Base-by-base conservation (phyloP, 53 echinoderm and acorn worm genomes). In the Holothuria leucospilota region DNA sequence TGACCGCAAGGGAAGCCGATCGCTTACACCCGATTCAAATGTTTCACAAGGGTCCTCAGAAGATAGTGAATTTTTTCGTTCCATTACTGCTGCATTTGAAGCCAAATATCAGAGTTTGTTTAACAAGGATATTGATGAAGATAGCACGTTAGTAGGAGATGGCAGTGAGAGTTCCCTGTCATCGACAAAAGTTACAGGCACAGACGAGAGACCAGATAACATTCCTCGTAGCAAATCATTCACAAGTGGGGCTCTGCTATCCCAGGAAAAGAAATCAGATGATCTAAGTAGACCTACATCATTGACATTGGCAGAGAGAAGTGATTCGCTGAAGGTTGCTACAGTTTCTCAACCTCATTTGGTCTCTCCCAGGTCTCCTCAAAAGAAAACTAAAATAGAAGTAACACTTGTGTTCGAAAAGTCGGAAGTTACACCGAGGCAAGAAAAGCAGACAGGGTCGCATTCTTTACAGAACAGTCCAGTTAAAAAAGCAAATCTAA, bases 41-140 rank as follows among this genome's bases (percentile, higher is more conserved):
- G 87, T 52, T 20, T 78, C 87, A 18, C 77, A 89, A 52, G 91
- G 89, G 42, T 66, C 68, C 28, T 94, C 93, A n/a, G 88, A 89
- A 69, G 96, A 96, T 42, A 98, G 98, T 59, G 98, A 98, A 70
- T 95, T 98, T 89, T 90, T 98, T 15, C 91, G 93, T 67, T 86
- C 95, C n/a, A 89, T 98, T 88, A 95, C 91, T 42, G 98, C 95
- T 9, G 91, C 92, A 20, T 98, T 95, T 89, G 98, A 98, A 29
- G 95, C 93, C 18, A 85, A 91, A 20, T 85, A 95, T 13, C 90
- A 93, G 72, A 89, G 84, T 71, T 89, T 96, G 4, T 62, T 96
- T 20, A 69, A 91, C 24, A 89, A 90, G 20, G 96, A 96, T 64
- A 79, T 81, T 39, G 94, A 96, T 39, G 91, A 92, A 20, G 93